Evolutionary conservation across 2,888 invertebrate genomes (phyloP), one percentile per base, ranked within the genome.

Genomic region (Drosophila monieri): DNA sequence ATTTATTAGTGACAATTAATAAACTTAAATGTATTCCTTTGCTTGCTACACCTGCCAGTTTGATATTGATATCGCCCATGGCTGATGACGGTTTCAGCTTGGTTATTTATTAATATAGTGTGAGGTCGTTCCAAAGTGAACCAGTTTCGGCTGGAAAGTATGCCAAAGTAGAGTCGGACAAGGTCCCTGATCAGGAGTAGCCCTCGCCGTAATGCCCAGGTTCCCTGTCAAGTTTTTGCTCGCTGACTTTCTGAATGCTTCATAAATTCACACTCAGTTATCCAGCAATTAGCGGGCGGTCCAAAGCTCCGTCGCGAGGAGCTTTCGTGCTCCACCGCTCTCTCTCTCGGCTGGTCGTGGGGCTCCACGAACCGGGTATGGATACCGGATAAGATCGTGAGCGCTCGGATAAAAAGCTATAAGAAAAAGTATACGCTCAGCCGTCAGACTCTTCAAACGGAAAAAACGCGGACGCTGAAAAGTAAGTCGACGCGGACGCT

Each of bases 121-220:
- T 80, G 73, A 87, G 87, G 80, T 75, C 88, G 49, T 14, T 54
- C 66, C 80, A 85, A 80, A 87, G 85, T 71, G 65, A 80, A 69
- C 80, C 37, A 87, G 78, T 80, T 87, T 51, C 23, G 32, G 51
- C 70, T 80, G 55, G 67, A 80, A 68, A 54, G 71, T 57, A 49
- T 61, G 55, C 57, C 46, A 56, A 39, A 46, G 47, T 49, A 53
- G 53, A 47, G 32, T 30, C 23, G 54, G 53, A 49, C 87, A 80
- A 80, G 79, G 85, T 80, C 64, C 70, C 60, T 44, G 55, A 62
- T 70, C 70, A 59, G 54, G 62, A 58, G 61, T 41, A 77, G 67
- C 73, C 75, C 69, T 80, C 65, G 10, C 1, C 41, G 18, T 10
- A 18, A 18, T 9, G 15, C 15, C 41, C 41, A 18, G 41, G 41